Base-by-base conservation (phyloP, 2,888 invertebrate genomes). In the Kuschelorhynchus macadamiae region DNA sequence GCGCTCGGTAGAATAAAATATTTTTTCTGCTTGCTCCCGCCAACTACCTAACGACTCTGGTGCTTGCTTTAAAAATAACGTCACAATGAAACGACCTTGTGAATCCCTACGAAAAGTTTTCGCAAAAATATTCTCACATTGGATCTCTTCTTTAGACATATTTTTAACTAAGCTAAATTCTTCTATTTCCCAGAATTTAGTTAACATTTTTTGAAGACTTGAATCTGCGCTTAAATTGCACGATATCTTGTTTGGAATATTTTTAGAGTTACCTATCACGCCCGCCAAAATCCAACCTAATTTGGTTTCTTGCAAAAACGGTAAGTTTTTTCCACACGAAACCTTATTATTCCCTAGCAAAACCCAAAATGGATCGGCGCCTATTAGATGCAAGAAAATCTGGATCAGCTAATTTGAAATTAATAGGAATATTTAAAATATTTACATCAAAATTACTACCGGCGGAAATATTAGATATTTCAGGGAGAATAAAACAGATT, bases 301-400 rank as follows among this genome's bases (percentile, higher is more conserved):
- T 7, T 25, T 7, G 7, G 25, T 39, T 36, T 60, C 47, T 36
- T 32, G 30, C 17, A 36, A 47, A 18, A 32, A 30, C n/a, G 60
- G 32, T 12, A 17, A 25, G 25, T 25, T 62, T 7, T 25, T 41
- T 12, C 61, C 61, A n/a, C 30, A 44, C 8, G 42, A 44, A 18
- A 61, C 17, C 14, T 41, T 42, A 18, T 47, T 33, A 9, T 33
- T 36, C 16, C 17, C 14, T n/a, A 55, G 1, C 41, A 25, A 7
- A 25, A 7, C 7, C 25, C 25, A 25, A 25, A 25, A 25, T 25
- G 7, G 25, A 7, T 25, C 21, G 11, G 47, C 55, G 5, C 47
- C 63, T 8, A 63, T 16, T 2, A 55, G 33, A 11, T 30, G n/a
- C 12, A 53, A 47, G n/a, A 17, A 60, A 60, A n/a, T 36, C 5